Conservation (phyloP, 2,888 invertebrate genomes). For the Spicauda simplicius region DNA sequence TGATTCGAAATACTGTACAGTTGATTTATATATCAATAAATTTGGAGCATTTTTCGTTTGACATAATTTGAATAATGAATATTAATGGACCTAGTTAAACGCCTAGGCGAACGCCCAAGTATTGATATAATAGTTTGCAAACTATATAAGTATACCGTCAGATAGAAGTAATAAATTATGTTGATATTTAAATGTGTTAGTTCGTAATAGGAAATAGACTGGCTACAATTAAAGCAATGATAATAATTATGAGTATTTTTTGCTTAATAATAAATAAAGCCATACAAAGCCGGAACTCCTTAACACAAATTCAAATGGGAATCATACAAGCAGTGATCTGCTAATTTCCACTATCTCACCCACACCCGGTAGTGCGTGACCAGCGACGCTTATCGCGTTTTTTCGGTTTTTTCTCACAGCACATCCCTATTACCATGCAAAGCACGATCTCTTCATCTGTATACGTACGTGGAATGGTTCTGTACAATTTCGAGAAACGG, state of each 20-base stretch:
- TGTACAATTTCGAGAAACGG: constrained; percentile 66
- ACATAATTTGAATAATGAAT: not conserved
- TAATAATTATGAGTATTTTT: not conserved
- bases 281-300: constrained; percentile 25
- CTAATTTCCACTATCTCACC: constrained; percentile 35
- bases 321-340: constrained; percentile 17
- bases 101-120: not conserved
- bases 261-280: not conserved
- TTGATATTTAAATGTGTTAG: no score
- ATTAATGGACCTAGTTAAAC: not conserved
- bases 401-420: constrained; percentile 64
- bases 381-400: constrained; percentile 51
- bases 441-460: constrained; percentile 58
- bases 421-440: constrained; percentile 65
- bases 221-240: no score
- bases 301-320: constrained; percentile 11
- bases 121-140: not conserved
- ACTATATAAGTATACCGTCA: no score
- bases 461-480: constrained; percentile 61
- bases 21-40: not conserved
- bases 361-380: constrained; percentile 50
- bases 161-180: no score
- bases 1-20: not conserved
- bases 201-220: no score
- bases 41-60: not conserved